phyloP scores from a whole-genome alignment of 2,888 invertebrate species.

The Thereva unica region DNA sequence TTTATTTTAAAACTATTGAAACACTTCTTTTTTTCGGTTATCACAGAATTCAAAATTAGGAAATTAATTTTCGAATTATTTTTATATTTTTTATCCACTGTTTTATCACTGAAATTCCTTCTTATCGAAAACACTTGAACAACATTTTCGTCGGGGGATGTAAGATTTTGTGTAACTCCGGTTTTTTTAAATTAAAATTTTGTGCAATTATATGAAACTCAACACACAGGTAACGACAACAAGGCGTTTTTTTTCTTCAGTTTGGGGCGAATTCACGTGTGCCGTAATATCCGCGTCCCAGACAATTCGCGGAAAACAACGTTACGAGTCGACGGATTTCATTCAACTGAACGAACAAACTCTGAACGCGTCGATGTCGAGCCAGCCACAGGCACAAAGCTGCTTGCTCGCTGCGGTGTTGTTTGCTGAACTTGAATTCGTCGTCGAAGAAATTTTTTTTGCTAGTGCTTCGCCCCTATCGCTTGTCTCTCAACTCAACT shows the following conservation, averaged over 20 bases:
- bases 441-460: not conserved
- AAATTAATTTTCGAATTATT: not conserved
- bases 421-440: slow-evolving; percentile 26
- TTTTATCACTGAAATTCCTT: slow-evolving; percentile 8
- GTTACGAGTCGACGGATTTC: slow-evolving; percentile 30
- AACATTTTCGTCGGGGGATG: not conserved
- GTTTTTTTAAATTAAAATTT: not conserved
- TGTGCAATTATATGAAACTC: too few relatives aligned
- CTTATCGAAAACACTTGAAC: not conserved
- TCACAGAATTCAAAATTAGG: slow-evolving; percentile 21
- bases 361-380: not conserved
- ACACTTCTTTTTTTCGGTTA: slow-evolving; percentile 5
- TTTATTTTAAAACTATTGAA: slow-evolving; percentile 11
- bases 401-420: not conserved
- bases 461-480: not conserved
- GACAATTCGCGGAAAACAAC: slow-evolving; percentile 9
- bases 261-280: not conserved
- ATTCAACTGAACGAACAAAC: slow-evolving; percentile 23
- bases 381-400: slow-evolving; percentile 2
- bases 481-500: too few relatives aligned
- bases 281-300: slow-evolving; percentile 19
- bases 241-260: too few relatives aligned
- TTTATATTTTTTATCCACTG: not conserved
- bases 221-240: too few relatives aligned
- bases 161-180: not conserved